phyloP scores from a whole-genome alignment of 2,797 vertebrate genomes.

The Acrocephalus scirpaceus region DNA sequence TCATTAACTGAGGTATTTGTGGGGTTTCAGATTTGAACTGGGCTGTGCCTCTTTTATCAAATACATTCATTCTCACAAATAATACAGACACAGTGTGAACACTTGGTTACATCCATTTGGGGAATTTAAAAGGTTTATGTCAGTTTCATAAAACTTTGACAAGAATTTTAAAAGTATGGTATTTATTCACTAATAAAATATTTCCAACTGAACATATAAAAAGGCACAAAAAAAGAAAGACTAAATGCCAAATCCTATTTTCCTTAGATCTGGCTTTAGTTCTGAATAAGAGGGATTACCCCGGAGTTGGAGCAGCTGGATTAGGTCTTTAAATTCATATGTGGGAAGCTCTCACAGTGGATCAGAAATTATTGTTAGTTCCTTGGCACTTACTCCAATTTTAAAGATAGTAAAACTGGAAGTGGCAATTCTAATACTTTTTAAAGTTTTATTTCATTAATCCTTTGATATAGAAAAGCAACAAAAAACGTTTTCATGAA shows the following conservation, averaged over 20 bases:
- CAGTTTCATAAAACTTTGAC: not conserved
- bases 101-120: not conserved
- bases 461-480: not conserved
- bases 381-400: not conserved
- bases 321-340: not conserved
- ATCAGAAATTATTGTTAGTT: not conserved
- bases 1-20: slow-evolving; percentile 73
- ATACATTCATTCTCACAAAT: not conserved
- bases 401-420: not conserved
- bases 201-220: not conserved
- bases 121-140: not conserved
- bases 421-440: not conserved
- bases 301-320: not conserved
- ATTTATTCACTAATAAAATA: not conserved
- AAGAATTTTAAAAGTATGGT: not conserved
- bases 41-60: slow-evolving; percentile 23
- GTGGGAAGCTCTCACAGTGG: not conserved
- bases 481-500: not conserved
- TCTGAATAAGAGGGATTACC: not conserved
- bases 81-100: not conserved
- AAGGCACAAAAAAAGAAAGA: not conserved
- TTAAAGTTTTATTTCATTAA: not conserved
- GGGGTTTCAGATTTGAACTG: slow-evolving; percentile 69
- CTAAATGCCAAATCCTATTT: not conserved
- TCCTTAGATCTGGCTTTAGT: not conserved